Evolutionary conservation across 1,140 invertebrate species (phyloP), one percentile per base, ranked within the genome.

Genomic region (Aleiodes sp.): DNA sequence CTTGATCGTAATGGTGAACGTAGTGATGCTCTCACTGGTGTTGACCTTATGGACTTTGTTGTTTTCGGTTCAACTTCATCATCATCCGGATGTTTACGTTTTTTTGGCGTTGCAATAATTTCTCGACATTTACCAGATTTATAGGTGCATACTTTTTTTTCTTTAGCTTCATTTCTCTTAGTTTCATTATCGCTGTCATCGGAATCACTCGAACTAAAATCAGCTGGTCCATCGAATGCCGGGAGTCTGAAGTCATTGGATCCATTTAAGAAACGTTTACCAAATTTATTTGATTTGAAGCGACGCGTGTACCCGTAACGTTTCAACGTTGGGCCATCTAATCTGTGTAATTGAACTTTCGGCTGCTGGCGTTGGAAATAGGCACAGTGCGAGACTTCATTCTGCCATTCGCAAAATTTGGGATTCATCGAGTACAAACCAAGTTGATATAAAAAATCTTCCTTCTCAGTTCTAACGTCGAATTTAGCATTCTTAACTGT

Each of bases 231-330:
- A 31, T 73, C 88, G 78, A 81, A 89, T 7, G 87, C 84, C 14
- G 89, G 87, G 67, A 91, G 89, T 57, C 70, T 82, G 71, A 59
- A 71, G 19, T 67, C 56, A 16, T 61, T 67, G 1, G 4, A n/a
- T 4, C 16, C 28, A 29, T 57, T 68, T 19, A 61, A 37, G 9
- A 46, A 59, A 16, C 26, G 64, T 59, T 70, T 71, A 7, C 59
- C 59, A 24, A 66, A 59, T 70, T 19, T 70, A 1, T 68, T 60
- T n/a, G 41, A 56, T 46, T 52, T 64, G 24, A 62, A 46, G 12
- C 43, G 41, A 19, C 46, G 64, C 1, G 39, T 57, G 24, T 62
- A 67, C 0, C 72, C 64, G 28, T 70, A 70, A 26, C 16, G 39
- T 43, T 70, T 73, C 4, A 70, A 21, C 0, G 24, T 21, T 28